Base-by-base conservation (phyloP, 1,140 invertebrate species). In the Euwallacea fornicatus region DNA sequence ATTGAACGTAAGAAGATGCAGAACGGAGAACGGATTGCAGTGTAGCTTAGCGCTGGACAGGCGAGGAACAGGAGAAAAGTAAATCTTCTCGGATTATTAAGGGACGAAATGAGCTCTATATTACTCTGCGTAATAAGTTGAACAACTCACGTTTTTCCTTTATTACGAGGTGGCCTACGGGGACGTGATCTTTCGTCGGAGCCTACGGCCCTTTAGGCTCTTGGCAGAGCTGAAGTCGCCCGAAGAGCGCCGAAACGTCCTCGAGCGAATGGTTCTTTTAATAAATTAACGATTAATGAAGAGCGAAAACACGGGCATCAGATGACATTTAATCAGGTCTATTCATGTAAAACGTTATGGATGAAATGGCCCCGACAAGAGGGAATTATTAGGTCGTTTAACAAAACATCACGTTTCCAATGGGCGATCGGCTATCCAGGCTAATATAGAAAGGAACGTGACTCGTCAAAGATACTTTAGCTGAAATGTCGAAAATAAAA, bases 401-500 rank as follows among this genome's bases (percentile, higher is more conserved):
- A 50, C 46, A 50, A 50, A 50, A 50, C 46, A 50, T 50, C 46
- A 50, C 46, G 46, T 50, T 50, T 13, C 46, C 46, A 50, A 50
- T 13, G 6, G 46, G 46, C 2, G 9, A 50, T 50, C 46, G 46
- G 46, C 46, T 50, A 50, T 50, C 13, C 9, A 10, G 46, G 13
- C 46, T 50, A 50, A 50, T 50, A 50, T 50, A 50, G 46, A 50
- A 13, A 13, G 46, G 46, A 50, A 50, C 46, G 46, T 50, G 46
- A 50, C 46, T 13, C 46, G 46, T 50, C 46, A 50, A 50, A 13
- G 46, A 50, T 50, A 50, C 13, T 50, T 10, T 10, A 13, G 13
- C 9, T 50, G 13, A 50, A 50, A 50, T 13, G 46, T 50, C 46
- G 46, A 50, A 33, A 33, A 33, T 33, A 33, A 33, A 33, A 33